Evolutionary conservation across 2,113 vertebrate genomes (phyloP), one percentile per base, ranked within the genome.

Genomic region (Ciconia maguari): DNA sequence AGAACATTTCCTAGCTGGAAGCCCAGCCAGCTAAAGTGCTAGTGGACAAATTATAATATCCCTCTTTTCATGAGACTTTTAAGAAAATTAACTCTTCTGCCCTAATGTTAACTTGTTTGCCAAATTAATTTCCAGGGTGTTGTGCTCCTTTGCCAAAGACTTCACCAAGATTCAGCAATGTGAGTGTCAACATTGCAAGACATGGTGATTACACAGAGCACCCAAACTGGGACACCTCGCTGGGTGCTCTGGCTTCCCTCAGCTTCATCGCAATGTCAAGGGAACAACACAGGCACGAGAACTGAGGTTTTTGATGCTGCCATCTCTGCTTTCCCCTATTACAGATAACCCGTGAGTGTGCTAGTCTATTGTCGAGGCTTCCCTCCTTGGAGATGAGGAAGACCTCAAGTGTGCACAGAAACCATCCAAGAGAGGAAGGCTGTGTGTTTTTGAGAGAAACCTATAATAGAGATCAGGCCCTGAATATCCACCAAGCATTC

Each of bases 231-330:
- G 29, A 38, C 46, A 15, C 36, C 46, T 66, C 4, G 2, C 34
- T 60, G 76, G 83, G 38, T 1, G 2, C 66, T 54, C 34, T 71
- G 68, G 24, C 26, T 27, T n/a, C 38, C 46, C 49, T 55, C 64
- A 27, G 14, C 44, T 22, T 57, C 70, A n/a, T 42, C 54, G 9
- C 4, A 11, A 16, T 5, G 0, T 2, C 0, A 0, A 74, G 41
- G 44, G 29, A 69, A 5, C 27, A 12, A 20, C 24, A 5, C 6
- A 6, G 51, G 30, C 76, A 68, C 3, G 3, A 60, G 16, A 32
- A 20, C 2, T 2, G 70, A 62, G 36, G 12, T 2, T 4, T 75
- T 41, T 42, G 55, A 0, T 32, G 83, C 13, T 75, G 44, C 13
- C 19, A 7, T 10, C 46, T 38, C 83, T 74, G n/a, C 55, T 52